These are phyloP conservation scores for Ptychoptera albimana DNA, from an alignment of 2,888 invertebrate species.

Conservation along the genomic window DNA sequence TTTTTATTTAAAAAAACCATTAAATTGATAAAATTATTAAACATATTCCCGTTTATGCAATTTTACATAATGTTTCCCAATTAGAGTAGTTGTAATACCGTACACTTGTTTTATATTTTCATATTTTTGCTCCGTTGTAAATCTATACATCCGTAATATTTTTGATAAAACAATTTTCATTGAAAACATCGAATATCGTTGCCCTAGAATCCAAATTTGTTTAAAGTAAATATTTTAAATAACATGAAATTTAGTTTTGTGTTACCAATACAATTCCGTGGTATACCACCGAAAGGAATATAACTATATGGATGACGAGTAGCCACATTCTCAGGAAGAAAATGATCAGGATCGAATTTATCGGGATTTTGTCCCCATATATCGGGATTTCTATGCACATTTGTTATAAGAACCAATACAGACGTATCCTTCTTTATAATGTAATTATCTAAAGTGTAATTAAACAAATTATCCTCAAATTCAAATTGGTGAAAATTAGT, in stretches of 20 bases:
- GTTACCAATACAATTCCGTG: slow-evolving; percentile 3
- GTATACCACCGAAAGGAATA: slow-evolving; percentile 8
- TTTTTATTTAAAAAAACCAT: too few relatives aligned
- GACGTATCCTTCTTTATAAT: slow-evolving; percentile 7
- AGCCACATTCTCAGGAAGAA: slow-evolving; percentile 7
- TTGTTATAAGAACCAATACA: slow-evolving; percentile 6
- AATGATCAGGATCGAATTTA: slow-evolving; percentile 9
- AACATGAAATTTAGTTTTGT: slow-evolving; percentile 5
- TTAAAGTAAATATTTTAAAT: not conserved
- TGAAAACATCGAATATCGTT: slow-evolving; percentile 7
- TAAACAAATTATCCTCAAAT: too few relatives aligned
- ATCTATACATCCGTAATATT: slow-evolving; percentile 7
- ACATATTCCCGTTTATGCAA: not conserved
- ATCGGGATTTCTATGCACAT: slow-evolving; percentile 5
- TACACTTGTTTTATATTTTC: slow-evolving; percentile 6
- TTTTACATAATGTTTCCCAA: slow-evolving; percentile 2
- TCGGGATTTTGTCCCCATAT: slow-evolving; percentile 9
- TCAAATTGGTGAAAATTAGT: too few relatives aligned
- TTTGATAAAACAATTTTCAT: slow-evolving; percentile 7
- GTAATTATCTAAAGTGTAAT: not conserved
- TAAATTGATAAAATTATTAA: too few relatives aligned
- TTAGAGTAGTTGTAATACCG: slow-evolving; percentile 7
- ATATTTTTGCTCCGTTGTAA: slow-evolving; percentile 7
- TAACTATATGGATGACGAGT: slow-evolving; percentile 7
- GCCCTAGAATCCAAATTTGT: too few relatives aligned